Evolutionary conservation across 2,888 invertebrate genomes (phyloP).

Genomic region (Eupithecia abbreviata): DNA sequence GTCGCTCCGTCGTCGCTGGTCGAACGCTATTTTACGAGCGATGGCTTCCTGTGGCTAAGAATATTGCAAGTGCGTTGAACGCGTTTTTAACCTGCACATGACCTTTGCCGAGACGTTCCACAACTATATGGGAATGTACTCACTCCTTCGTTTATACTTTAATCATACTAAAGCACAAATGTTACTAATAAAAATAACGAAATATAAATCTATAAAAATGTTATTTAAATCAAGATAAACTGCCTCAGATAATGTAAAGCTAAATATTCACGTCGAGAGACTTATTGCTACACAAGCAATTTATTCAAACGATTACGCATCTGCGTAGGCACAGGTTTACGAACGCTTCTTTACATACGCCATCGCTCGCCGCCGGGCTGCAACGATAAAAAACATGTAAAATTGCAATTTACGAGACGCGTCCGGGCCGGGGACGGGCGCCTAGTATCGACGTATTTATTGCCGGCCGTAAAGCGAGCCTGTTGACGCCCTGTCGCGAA

Average conservation of each 20-base stretch:
- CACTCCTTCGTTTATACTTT: background rate
- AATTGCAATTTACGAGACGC: constrained; percentile 43
- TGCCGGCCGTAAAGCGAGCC: constrained; percentile 28
- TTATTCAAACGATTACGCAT: constrained; percentile 15
- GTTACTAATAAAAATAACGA: background rate
- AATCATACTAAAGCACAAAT: background rate
- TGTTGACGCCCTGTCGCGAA: constrained; percentile 21
- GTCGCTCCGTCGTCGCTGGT: constrained; percentile 42
- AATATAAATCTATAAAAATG: background rate
- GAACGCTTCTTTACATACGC: constrained; percentile 33
- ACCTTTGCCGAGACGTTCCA: constrained; percentile 16
- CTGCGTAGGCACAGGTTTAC: constrained; percentile 31
- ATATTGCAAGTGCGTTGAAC: constrained; percentile 50
- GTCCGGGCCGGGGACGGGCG: constrained; percentile 28
- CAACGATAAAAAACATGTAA: constrained; percentile 43
- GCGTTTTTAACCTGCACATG: constrained; percentile 35
- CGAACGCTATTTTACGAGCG: constrained; percentile 59
- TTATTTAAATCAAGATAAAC: background rate
- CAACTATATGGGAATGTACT: background rate
- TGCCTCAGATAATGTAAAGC: background rate
- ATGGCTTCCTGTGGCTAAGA: constrained; percentile 61
- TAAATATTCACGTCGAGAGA: background rate
- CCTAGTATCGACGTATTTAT: constrained; percentile 33
- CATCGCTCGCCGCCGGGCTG: constrained; percentile 21
- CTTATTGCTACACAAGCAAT: constrained; percentile 3